Percentiles rank a stretch among this genome's conserved stretches.
phyloP scores from a whole-genome alignment of 1,140 invertebrate species.

The Drosophila sproati region DNA sequence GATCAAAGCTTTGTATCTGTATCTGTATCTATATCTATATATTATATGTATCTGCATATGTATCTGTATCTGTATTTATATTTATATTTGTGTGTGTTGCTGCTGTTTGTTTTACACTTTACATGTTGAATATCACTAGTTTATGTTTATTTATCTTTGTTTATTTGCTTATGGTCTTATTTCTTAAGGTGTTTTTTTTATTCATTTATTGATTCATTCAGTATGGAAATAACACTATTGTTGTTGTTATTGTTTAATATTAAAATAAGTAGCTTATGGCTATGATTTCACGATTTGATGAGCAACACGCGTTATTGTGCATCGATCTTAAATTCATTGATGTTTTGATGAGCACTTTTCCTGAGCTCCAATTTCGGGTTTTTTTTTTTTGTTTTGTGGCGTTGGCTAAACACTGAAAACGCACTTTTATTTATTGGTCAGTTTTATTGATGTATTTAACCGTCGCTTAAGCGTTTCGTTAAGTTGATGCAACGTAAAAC shows the following conservation, averaged over 20 bases:
- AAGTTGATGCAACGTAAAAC: conserved; percentile 41
- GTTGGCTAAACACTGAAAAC: conserved; percentile 8
- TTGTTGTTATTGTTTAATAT: conserved; percentile 43
- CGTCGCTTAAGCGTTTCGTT: conserved; percentile 21
- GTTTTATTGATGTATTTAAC: conserved; percentile 23
- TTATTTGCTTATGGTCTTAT: conserved; percentile 49
- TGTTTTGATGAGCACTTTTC: conserved; percentile 47
- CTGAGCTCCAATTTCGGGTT: conserved; percentile 6
- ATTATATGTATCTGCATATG: conserved; percentile 11
- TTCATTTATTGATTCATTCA: conserved; percentile 45
- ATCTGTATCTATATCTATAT: conserved; percentile 19
- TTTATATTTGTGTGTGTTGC: conserved; percentile 43
- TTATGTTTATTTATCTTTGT: conserved; percentile 65
- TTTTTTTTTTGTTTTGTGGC: no score
- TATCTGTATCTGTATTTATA: conserved; percentile 23
- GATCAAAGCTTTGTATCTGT: conserved; percentile 21
- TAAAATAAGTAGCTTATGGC: conserved; percentile 70
- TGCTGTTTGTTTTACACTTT: conserved; percentile 71
- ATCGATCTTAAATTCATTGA: conserved; percentile 40
- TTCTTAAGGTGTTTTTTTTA: conserved; percentile 23
- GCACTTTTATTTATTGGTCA: conserved; percentile 18
- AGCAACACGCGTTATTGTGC: conserved; percentile 19
- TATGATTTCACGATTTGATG: conserved; percentile 55
- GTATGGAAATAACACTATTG: conserved; percentile 13
- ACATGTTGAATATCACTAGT: conserved; percentile 68